Evolutionary conservation across 2,113 vertebrate species (phyloP).

Genomic region (Eulemur rufifrons): DNA sequence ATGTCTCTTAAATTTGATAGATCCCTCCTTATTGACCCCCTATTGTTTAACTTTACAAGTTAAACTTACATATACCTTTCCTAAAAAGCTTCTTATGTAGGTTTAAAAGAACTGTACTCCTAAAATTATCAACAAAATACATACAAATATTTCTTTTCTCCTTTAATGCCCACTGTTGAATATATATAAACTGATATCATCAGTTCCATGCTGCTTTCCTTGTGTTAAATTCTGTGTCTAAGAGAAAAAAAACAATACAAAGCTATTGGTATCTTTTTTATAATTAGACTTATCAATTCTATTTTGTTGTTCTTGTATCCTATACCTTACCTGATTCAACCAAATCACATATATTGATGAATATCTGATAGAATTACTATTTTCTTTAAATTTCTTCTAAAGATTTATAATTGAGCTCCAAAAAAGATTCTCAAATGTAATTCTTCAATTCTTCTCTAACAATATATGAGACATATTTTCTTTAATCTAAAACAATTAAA

Average conservation of each 20-base stretch:
- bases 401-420: slow-evolving; percentile 19
- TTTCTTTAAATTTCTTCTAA: slow-evolving; percentile 45
- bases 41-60: neutral
- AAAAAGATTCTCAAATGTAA: slow-evolving; percentile 22
- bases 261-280: neutral
- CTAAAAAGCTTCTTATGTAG: neutral
- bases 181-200: neutral
- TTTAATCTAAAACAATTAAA: neutral
- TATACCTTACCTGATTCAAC: neutral
- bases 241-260: neutral
- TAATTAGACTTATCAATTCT: neutral
- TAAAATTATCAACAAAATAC: neutral
- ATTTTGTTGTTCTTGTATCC: neutral
- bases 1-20: neutral
- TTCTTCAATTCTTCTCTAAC: neutral
- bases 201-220: neutral
- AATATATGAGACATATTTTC: neutral
- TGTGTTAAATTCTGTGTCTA: neutral
- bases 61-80: neutral
- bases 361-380: neutral
- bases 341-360: neutral
- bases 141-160: neutral
- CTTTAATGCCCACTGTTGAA: neutral
- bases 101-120: neutral
- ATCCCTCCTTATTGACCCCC: neutral